These are phyloP conservation scores for Fissipunctia ypsillon DNA, from an alignment of 2,888 invertebrate genomes.

Conservation along the genomic window DNA sequence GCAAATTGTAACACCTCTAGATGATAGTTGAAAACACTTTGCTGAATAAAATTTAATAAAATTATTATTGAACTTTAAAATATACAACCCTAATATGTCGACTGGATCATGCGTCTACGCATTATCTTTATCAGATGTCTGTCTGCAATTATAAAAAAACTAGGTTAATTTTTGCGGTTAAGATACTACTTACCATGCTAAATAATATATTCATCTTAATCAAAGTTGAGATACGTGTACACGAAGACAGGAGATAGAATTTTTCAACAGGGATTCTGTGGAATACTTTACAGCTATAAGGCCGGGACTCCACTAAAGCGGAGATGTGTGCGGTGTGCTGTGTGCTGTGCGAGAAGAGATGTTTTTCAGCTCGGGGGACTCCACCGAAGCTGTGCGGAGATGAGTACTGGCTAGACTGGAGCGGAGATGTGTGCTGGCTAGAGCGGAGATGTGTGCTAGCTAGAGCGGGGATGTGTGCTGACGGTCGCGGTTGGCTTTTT, in stretches of 20 bases:
- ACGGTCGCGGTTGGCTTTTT: too few species aligned
- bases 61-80: background rate
- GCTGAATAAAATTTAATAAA: background rate
- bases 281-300: background rate
- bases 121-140: background rate
- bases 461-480: too few species aligned
- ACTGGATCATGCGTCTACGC: too few species aligned
- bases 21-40: background rate
- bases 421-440: too few species aligned
- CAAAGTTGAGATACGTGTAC: background rate
- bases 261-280: background rate
- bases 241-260: background rate
- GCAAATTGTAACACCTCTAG: background rate
- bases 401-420: too few species aligned
- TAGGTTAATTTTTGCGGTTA: background rate
- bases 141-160: background rate
- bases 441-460: too few species aligned
- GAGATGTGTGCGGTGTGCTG: too few species aligned
- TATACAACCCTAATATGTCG: background rate
- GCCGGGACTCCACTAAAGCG: too few species aligned
- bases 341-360: too few species aligned
- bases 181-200: background rate
- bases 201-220: background rate
- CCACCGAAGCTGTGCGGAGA: too few species aligned
- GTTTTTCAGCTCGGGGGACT: too few species aligned